phyloP scores from a whole-genome alignment of 2,888 invertebrate genomes.

The Galeruca laticollis region DNA sequence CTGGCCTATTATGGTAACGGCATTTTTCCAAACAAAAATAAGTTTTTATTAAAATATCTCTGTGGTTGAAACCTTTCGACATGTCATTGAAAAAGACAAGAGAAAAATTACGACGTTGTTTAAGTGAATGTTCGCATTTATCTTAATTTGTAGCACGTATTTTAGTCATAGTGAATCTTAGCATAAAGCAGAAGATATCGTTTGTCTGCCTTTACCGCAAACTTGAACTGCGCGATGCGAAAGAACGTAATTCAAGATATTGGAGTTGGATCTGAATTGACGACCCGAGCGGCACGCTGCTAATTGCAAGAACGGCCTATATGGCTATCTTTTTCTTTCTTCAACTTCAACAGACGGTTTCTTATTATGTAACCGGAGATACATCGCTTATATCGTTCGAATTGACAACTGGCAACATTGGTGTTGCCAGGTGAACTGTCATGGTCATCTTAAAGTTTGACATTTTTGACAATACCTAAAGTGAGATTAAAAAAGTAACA shows the following conservation, averaged over 20 bases:
- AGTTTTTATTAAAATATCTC: neutral
- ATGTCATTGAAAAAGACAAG: slow-evolving; percentile 16
- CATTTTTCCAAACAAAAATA: neutral
- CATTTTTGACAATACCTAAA: too few relatives aligned
- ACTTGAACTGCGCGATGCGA: slow-evolving; percentile 14
- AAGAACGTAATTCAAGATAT: slow-evolving; percentile 53
- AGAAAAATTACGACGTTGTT: slow-evolving; percentile 32
- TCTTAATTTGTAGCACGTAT: slow-evolving; percentile 50
- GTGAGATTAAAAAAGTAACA: too few relatives aligned
- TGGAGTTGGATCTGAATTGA: slow-evolving; percentile 45
- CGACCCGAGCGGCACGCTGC: slow-evolving; percentile 45
- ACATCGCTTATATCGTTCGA: slow-evolving; percentile 11
- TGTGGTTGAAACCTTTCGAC: neutral
- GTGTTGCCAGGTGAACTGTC: too few relatives aligned
- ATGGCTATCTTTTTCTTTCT: slow-evolving; percentile 47
- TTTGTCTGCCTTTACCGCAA: slow-evolving; percentile 51
- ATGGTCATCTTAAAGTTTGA: too few relatives aligned
- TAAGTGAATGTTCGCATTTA: slow-evolving; percentile 47
- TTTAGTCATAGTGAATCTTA: slow-evolving; percentile 47
- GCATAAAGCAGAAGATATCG: slow-evolving; percentile 58
- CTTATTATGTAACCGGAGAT: slow-evolving; percentile 44
- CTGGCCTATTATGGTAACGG: too few relatives aligned
- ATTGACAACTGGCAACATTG: too few relatives aligned
- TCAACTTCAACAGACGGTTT: slow-evolving; percentile 31
- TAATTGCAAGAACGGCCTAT: slow-evolving; percentile 51